Evolutionary conservation across 2,888 invertebrate genomes (phyloP).

Genomic region (Idaea aversata): DNA sequence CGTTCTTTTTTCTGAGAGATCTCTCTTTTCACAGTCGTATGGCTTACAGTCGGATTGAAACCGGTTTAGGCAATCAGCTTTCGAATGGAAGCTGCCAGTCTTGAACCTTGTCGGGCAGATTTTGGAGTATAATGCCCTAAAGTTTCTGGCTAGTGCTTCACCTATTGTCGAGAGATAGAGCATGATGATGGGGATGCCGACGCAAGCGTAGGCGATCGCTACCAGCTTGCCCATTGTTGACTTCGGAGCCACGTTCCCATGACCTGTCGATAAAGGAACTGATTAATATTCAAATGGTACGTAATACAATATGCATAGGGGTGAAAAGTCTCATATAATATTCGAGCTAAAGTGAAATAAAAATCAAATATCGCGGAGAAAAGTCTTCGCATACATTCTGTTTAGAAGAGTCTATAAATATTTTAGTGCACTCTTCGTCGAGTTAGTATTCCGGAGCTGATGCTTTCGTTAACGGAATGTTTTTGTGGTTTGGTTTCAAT

Average conservation of each 20-base stretch:
- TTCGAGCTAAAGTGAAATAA: constrained; percentile 1
- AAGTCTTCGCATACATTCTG: background rate
- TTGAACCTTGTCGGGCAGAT: constrained; percentile 53
- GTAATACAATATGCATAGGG: constrained; percentile 12
- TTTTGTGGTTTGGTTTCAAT: background rate
- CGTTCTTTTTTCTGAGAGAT: constrained; percentile 47
- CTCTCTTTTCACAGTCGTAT: constrained; percentile 44
- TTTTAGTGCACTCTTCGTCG: constrained; percentile 12
- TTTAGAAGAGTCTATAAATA: constrained; percentile 13
- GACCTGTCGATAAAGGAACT: constrained; percentile 80
- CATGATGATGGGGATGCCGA: constrained; percentile 93
- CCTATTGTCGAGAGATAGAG: constrained; percentile 94
- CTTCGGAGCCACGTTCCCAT: constrained; percentile 90
- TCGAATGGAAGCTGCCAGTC: constrained; percentile 45
- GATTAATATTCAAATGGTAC: background rate
- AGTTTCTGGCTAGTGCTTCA: constrained; percentile 89
- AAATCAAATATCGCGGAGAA: constrained; percentile 6
- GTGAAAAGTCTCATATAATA: constrained; percentile 8
- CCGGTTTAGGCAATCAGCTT: constrained; percentile 46
- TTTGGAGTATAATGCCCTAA: constrained; percentile 85
- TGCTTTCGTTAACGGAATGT: background rate
- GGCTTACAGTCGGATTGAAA: constrained; percentile 39
- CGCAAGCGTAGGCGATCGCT: constrained; percentile 90
- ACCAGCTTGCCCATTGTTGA: constrained; percentile 90
- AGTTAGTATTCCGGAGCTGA: constrained; percentile 8